These are phyloP conservation scores for Nymphalis polychloros DNA, from an alignment of 2,888 invertebrate species.

Conservation along the genomic window DNA sequence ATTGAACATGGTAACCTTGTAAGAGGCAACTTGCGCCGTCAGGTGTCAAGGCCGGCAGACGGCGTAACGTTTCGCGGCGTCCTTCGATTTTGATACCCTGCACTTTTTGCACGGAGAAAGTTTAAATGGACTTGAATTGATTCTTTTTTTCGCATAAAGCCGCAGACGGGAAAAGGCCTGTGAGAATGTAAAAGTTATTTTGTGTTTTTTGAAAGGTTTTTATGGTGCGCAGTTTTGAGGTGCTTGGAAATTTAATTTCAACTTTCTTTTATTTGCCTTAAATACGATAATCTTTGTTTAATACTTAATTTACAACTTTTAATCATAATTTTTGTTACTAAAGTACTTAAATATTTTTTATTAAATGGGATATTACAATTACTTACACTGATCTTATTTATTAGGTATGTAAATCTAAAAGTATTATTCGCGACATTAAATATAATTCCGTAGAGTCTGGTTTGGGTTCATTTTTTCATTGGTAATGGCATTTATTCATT, in stretches of 20 bases:
- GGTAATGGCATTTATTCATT: conserved; percentile 45
- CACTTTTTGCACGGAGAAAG: conserved; percentile 38
- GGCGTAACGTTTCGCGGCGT: conserved; percentile 48
- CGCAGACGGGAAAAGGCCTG: conserved; percentile 33
- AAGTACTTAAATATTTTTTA: no score
- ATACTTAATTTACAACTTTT: not conserved
- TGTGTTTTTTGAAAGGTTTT: conserved; percentile 20
- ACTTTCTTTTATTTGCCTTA: not conserved
- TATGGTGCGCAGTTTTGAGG: conserved; percentile 16
- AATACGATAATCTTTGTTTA: not conserved
- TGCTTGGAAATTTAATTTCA: conserved; percentile 8
- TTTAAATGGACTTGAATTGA: conserved; percentile 34
- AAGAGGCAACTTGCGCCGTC: conserved; percentile 26
- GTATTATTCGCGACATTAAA: not conserved
- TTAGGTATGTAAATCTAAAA: no score
- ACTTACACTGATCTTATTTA: no score
- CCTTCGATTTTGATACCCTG: conserved; percentile 48
- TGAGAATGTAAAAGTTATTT: conserved; percentile 29
- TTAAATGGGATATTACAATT: no score
- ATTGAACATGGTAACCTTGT: not conserved
- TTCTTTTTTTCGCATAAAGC: conserved; percentile 31
- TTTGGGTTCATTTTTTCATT: conserved; percentile 20
- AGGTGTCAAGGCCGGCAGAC: conserved; percentile 46
- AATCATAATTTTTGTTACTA: not conserved
- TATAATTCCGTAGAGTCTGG: not conserved